A percentile compares a stretch with the other conserved stretches of the same genome.
phyloP scores from a whole-genome alignment of 2,113 vertebrate species.

The Piprites chloris region DNA sequence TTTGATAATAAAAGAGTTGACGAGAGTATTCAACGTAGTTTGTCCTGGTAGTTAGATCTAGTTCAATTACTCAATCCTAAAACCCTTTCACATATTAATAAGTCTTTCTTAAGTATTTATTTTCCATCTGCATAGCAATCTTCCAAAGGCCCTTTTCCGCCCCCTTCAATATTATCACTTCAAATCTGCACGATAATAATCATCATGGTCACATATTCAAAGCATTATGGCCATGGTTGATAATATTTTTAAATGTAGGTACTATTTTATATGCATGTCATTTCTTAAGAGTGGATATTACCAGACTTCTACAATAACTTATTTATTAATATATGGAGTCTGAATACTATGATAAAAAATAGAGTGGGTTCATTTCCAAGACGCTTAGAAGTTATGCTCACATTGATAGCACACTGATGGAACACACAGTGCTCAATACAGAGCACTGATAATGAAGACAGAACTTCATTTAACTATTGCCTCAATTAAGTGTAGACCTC shows the following conservation, averaged over 20 bases:
- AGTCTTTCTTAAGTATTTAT: background rate
- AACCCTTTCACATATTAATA: background rate
- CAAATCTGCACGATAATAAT: background rate
- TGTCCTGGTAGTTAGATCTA: background rate
- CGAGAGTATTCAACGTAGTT: background rate
- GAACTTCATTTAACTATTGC: background rate
- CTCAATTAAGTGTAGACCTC: background rate
- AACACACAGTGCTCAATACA: background rate
- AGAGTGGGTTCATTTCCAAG: background rate
- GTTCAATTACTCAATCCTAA: background rate
- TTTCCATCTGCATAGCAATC: background rate
- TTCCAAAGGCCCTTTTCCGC: background rate
- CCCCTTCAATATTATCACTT: background rate
- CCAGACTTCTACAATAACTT: background rate
- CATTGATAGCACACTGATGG: background rate
- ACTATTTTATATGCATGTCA: background rate
- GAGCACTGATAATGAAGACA: background rate
- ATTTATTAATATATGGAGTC: background rate
- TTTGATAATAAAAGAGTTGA: background rate
- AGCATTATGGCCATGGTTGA: background rate
- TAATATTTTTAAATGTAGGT: background rate
- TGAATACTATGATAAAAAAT: background rate
- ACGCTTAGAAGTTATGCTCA: background rate
- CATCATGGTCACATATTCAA: background rate
- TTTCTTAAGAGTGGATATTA: background rate